Evolutionary conservation across 2,797 vertebrate species (phyloP).

Genomic region (Schizopygopsis pylzovi): DNA sequence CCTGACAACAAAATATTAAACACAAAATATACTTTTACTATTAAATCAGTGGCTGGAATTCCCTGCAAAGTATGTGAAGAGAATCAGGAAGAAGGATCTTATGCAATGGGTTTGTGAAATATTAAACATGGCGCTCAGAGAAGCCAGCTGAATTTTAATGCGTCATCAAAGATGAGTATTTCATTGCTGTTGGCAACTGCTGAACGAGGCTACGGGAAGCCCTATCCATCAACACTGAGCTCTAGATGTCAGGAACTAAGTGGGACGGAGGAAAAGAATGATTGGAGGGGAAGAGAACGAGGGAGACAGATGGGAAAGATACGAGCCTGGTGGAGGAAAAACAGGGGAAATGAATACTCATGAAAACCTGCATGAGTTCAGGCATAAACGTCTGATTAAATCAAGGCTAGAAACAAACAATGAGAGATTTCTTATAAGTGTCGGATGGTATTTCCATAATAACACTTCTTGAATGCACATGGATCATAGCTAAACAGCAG

Average conservation of each 20-base stretch:
- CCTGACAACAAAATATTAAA: background rate
- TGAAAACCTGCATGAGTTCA: conserved; percentile 1
- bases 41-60: background rate
- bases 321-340: background rate
- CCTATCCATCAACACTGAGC: background rate
- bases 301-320: conserved; percentile 2
- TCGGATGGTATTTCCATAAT: background rate
- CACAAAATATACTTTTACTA: background rate
- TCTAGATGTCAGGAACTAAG: background rate
- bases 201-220: conserved; percentile 24
- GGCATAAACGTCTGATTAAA: background rate
- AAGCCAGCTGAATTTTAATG: conserved; percentile 26
- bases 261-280: conserved; percentile 4
- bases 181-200: background rate
- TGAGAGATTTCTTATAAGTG: background rate
- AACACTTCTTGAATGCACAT: background rate
- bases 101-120: conserved; percentile 21
- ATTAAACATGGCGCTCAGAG: background rate
- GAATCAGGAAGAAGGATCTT: background rate
- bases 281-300: background rate
- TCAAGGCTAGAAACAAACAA: conserved; percentile 4
- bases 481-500: too few relatives aligned
- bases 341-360: background rate
- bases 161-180: conserved; percentile 24
- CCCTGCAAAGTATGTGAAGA: background rate